A percentile compares a stretch with the other conserved stretches of the same genome.
These are phyloP conservation scores for Drosophila neonasuta DNA, from an alignment of 2,888 invertebrate species.

Conservation along the genomic window DNA sequence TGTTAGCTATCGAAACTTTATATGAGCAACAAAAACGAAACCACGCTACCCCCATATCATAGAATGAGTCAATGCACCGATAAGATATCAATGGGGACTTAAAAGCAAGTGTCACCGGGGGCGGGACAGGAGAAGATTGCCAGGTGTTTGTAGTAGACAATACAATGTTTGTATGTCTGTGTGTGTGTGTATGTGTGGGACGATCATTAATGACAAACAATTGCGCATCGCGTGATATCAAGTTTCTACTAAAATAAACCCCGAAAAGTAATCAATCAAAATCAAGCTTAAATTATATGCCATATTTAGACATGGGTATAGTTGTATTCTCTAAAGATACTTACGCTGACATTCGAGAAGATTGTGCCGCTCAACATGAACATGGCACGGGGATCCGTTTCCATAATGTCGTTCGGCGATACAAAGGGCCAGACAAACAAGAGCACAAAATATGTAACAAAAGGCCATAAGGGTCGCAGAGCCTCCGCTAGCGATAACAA, in stretches of 20 bases:
- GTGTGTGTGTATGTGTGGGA: conserved; percentile 3
- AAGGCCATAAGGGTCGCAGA: conserved; percentile 92
- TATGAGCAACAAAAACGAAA: conserved; percentile 3
- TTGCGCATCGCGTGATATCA: conserved; percentile 12
- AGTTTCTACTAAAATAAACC: conserved; percentile 1
- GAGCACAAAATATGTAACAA: conserved; percentile 88
- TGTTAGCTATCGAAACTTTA: conserved; percentile 1
- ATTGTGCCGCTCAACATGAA: conserved; percentile 95
- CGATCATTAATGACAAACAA: conserved; percentile 23
- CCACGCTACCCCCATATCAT: conserved; percentile 16
- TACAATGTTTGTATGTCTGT: not conserved
- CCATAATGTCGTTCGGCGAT: conserved; percentile 92
- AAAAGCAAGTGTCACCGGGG: not conserved
- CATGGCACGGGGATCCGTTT: conserved; percentile 92
- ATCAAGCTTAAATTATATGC: conserved; percentile 9
- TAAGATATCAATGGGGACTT: conserved; percentile 10
- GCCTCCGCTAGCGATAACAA: conserved; percentile 91
- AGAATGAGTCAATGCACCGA: conserved; percentile 27
- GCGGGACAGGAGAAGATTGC: not conserved
- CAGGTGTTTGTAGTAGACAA: not conserved
- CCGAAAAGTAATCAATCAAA: conserved; percentile 19
- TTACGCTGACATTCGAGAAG: conserved; percentile 98
- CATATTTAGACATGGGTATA: conserved; percentile 6
- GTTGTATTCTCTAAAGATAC: conserved; percentile 79
- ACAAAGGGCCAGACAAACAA: conserved; percentile 91